Conservation (phyloP, 2,888 invertebrate genomes). For the Eupelmus urozonus region DNA sequence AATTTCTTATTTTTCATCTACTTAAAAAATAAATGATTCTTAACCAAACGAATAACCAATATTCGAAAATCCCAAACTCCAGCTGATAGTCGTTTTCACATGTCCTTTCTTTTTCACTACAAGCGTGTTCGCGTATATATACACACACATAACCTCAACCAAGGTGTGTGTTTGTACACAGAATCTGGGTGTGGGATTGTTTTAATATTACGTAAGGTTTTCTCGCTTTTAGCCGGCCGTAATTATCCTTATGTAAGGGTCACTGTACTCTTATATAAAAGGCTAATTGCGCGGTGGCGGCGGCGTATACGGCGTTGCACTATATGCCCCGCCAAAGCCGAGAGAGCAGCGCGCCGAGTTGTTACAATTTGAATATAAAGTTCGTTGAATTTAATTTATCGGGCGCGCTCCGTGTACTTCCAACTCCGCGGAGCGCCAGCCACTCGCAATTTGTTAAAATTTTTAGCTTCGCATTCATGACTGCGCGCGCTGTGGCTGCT, state of each 20-base stretch:
- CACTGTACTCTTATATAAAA: conserved; percentile 55
- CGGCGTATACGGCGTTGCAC: not conserved
- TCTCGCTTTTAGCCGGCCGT: conserved; percentile 32
- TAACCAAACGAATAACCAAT: too few relatives aligned
- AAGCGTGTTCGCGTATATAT: not conserved
- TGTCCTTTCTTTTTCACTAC: not conserved
- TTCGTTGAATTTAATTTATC: conserved; percentile 46
- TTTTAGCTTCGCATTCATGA: conserved; percentile 8
- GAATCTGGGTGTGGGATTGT: conserved; percentile 23
- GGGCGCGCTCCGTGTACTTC: too few relatives aligned
- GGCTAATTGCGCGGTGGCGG: conserved; percentile 35
- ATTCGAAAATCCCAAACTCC: too few relatives aligned
- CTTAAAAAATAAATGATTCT: too few relatives aligned
- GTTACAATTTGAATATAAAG: conserved; percentile 44
- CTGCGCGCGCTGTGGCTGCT: too few relatives aligned
- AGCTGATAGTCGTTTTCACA: not conserved
- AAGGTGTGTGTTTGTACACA: not conserved
- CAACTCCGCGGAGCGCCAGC: too few relatives aligned
- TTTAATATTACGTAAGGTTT: conserved; percentile 49
- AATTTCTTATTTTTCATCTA: too few relatives aligned
- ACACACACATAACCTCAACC: not conserved
- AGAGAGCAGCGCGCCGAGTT: not conserved
- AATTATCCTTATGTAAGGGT: conserved; percentile 59
- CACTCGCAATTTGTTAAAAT: conserved; percentile 34
- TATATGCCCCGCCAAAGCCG: not conserved